A percentile compares a stretch with the other conserved stretches of the same genome.
Evolutionary conservation across 2,888 invertebrate species (phyloP).

Genomic region (Epinotia demarniana): DNA sequence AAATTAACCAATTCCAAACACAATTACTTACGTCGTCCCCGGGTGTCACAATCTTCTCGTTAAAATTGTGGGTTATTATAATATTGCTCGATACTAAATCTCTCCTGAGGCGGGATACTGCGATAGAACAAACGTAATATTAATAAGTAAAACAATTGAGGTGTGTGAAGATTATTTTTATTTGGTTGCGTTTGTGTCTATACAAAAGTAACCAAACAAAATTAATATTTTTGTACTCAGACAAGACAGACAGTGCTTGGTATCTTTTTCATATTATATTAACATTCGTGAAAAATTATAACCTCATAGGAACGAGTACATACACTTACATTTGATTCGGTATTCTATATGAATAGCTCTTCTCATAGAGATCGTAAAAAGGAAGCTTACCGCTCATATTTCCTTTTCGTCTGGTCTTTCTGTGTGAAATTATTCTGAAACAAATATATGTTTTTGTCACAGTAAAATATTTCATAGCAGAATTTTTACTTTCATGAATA

Average conservation of each 20-base stretch:
- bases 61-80: constrained; percentile 75
- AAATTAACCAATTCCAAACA: constrained; percentile 1
- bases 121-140: neutral
- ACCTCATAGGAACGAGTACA: neutral
- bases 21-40: constrained; percentile 79
- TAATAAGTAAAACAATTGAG: neutral
- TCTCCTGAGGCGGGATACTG: constrained; percentile 63
- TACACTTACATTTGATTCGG: neutral
- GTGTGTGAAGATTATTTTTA: neutral
- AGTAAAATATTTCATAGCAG: neutral
- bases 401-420: constrained; percentile 56
- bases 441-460: constrained; percentile 32
- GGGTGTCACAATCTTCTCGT: constrained; percentile 79
- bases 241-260: neutral
- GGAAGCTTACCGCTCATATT: constrained; percentile 31
- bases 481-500: neutral
- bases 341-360: neutral
- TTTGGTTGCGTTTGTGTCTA: neutral
- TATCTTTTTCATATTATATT: neutral
- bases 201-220: neutral
- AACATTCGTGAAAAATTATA: neutral
- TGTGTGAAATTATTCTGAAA: constrained; percentile 59
- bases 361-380: neutral
- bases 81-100: constrained; percentile 65
- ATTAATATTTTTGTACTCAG: neutral